These are phyloP conservation scores for Cryptophagus acutangulus DNA, from an alignment of 2,888 invertebrate genomes.

Conservation along the genomic window DNA sequence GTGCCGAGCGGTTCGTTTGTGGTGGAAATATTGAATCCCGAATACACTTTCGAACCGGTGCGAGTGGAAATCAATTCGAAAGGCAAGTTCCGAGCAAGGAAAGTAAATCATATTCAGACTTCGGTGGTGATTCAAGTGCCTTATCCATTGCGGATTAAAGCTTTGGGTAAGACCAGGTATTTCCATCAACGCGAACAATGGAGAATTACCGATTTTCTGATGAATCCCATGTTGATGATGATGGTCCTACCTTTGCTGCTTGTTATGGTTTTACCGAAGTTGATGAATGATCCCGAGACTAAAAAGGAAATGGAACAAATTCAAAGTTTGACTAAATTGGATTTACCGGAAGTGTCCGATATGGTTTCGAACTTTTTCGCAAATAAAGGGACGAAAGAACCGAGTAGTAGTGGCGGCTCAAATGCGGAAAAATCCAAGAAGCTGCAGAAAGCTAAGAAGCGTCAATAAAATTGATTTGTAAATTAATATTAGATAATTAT, in stretches of 20 bases:
- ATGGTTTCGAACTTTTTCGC: slow-evolving; percentile 85
- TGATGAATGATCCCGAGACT: slow-evolving; percentile 97
- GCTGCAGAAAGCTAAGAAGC: slow-evolving; percentile 38
- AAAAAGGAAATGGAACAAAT: slow-evolving; percentile 93
- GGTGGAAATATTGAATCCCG: slow-evolving; percentile 85
- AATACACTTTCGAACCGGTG: slow-evolving; percentile 88
- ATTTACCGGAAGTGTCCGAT: slow-evolving; percentile 95
- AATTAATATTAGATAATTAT: neutral
- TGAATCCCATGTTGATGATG: slow-evolving; percentile 97
- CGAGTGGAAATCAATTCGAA: slow-evolving; percentile 96
- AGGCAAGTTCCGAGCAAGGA: slow-evolving; percentile 92
- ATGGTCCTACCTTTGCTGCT: slow-evolving; percentile 90
- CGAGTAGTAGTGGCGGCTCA: slow-evolving; percentile 20
- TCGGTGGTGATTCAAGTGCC: slow-evolving; percentile 84
- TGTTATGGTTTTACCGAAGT: slow-evolving; percentile 89
- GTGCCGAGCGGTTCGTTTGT: slow-evolving; percentile 91
- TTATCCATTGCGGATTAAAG: slow-evolving; percentile 87
- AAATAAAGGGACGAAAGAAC: slow-evolving; percentile 53
- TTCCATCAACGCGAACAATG: slow-evolving; percentile 95
- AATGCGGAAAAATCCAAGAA: too few relatives aligned
- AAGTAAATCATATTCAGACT: slow-evolving; percentile 90
- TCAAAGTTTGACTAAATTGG: slow-evolving; percentile 73
- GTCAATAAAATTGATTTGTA: slow-evolving; percentile 18
- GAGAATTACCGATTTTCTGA: slow-evolving; percentile 92
- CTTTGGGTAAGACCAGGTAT: slow-evolving; percentile 64